A percentile compares a stretch with the other conserved stretches of the same genome.
phyloP scores from a whole-genome alignment of 1,140 invertebrate species.

The Drosophila tropicalis region DNA sequence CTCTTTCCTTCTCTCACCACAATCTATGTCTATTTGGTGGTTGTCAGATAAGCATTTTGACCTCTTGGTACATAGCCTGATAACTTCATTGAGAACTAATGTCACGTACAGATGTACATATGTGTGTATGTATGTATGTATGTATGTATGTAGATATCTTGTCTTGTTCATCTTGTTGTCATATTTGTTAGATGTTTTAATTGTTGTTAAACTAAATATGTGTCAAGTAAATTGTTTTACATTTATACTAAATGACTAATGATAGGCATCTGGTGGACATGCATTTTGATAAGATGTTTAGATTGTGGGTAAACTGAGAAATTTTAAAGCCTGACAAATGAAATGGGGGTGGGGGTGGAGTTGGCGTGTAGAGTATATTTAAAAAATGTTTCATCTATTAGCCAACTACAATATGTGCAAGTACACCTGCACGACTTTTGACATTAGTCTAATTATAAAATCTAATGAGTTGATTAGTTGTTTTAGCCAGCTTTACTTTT shows the following conservation, averaged over 20 bases:
- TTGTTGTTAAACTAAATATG: constrained; percentile 4
- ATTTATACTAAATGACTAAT: neutral
- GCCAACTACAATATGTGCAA: too few relatives aligned
- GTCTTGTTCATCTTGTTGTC: neutral
- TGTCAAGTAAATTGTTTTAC: constrained; percentile 4
- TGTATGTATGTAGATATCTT: neutral
- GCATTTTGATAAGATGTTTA: neutral
- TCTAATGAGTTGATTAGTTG: too few relatives aligned
- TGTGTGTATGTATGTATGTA: neutral
- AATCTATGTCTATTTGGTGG: too few relatives aligned
- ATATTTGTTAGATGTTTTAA: constrained; percentile 2
- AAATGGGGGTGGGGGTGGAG: too few relatives aligned
- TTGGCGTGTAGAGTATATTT: too few relatives aligned
- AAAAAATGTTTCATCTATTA: too few relatives aligned
- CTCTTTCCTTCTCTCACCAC: too few relatives aligned
- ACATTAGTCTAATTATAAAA: too few relatives aligned
- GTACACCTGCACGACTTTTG: too few relatives aligned
- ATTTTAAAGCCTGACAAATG: too few relatives aligned
- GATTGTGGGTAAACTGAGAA: neutral
- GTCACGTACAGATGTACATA: neutral
- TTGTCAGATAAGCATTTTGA: neutral
- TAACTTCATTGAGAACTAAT: constrained; percentile 11
- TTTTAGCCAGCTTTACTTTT: too few relatives aligned
- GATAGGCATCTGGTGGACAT: neutral
- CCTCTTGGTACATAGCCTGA: neutral